Conservation (phyloP, 2,888 invertebrate species). For the Drosophila siamana region DNA sequence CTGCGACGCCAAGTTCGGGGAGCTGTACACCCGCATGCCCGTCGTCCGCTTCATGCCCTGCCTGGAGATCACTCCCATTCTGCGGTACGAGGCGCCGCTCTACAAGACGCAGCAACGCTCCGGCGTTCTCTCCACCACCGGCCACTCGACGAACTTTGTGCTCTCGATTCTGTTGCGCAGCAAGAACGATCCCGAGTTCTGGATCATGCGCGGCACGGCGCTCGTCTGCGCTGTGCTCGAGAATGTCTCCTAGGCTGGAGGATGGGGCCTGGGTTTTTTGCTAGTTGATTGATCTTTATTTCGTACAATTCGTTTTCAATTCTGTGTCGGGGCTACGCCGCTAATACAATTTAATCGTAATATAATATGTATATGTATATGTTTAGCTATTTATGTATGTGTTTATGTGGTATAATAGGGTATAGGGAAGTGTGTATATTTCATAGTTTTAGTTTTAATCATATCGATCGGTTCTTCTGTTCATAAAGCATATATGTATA, state of each 20-base stretch:
- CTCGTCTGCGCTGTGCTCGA: constrained; percentile 93
- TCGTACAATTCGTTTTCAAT: constrained; percentile 52
- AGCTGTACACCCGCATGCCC: constrained; percentile 81
- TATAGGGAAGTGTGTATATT: too few relatives aligned
- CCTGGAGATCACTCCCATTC: constrained; percentile 56
- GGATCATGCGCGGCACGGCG: constrained; percentile 96
- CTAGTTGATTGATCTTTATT: constrained; percentile 60
- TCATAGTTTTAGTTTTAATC: constrained; percentile 17
- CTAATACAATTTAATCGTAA: constrained; percentile 41
- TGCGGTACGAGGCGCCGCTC: constrained; percentile 88
- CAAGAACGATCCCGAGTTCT: constrained; percentile 89
- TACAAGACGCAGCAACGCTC: constrained; percentile 96
- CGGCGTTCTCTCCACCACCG: constrained; percentile 95
- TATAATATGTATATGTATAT: constrained; percentile 25
- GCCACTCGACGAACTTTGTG: constrained; percentile 97
- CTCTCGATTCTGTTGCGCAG: constrained; percentile 91
- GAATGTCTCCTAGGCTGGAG: constrained; percentile 74
- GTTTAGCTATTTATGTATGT: constrained; percentile 15
- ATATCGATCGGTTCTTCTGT: constrained; percentile 28
- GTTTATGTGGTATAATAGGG: constrained; percentile 7
- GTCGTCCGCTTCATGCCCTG: constrained; percentile 83
- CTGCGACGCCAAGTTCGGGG: constrained; percentile 90
- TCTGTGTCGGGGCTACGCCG: constrained; percentile 32
- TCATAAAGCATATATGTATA: constrained; percentile 10
- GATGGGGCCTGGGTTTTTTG: constrained; percentile 1